Evolutionary conservation across 1,140 invertebrate species (phyloP).

Genomic region (Micrasema longulum): DNA sequence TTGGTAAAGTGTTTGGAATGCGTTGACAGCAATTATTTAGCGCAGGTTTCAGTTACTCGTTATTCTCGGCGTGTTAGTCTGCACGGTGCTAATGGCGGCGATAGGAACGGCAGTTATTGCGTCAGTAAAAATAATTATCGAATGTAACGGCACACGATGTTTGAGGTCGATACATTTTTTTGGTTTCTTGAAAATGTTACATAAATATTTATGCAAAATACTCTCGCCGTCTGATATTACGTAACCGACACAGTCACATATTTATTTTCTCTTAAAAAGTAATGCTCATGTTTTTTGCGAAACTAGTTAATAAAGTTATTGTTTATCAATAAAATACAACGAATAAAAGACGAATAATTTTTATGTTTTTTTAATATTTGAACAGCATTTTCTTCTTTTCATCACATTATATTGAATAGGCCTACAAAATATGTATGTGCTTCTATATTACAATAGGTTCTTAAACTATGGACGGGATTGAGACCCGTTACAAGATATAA

Average conservation of each 20-base stretch:
- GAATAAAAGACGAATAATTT: constrained; percentile 54
- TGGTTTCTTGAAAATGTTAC: constrained; percentile 43
- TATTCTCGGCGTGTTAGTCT: background rate
- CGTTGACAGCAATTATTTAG: background rate
- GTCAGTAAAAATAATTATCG: constrained; percentile 50
- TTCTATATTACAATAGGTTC: constrained; percentile 70
- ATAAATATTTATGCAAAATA: constrained; percentile 53
- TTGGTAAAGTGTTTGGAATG: background rate
- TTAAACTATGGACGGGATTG: constrained; percentile 69
- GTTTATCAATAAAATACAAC: no score
- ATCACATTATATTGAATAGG: constrained; percentile 69
- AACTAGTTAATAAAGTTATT: no score
- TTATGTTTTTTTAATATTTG: constrained; percentile 65
- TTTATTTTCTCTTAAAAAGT: no score
- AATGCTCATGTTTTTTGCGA: no score
- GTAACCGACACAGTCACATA: constrained; percentile 47
- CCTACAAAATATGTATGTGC: constrained; percentile 70
- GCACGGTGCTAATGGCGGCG: constrained; percentile 5
- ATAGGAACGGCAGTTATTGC: constrained; percentile 36
- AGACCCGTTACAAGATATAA: constrained; percentile 64
- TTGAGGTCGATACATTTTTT: constrained; percentile 47
- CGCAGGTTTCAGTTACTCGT: background rate
- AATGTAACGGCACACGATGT: constrained; percentile 46
- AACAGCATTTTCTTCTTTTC: constrained; percentile 69
- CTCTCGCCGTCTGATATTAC: constrained; percentile 35